These are phyloP conservation scores for Leguminivora glycinivorella DNA, from an alignment of 1,140 invertebrate genomes.

Conservation along the genomic window DNA sequence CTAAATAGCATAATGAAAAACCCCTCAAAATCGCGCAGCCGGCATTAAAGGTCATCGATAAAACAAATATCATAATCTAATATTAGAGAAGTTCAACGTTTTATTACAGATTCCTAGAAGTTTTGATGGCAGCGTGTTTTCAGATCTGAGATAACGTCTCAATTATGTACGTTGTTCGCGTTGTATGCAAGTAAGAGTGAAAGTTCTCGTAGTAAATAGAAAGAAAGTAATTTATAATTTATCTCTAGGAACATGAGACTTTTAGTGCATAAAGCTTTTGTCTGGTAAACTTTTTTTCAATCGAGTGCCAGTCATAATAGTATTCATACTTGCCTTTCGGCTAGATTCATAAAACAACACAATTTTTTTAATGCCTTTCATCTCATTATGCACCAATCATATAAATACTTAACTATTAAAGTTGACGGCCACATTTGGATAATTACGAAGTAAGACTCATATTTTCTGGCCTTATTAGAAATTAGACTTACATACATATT, in stretches of 20 bases:
- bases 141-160: background rate
- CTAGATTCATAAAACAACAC: no score
- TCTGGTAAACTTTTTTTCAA: no score
- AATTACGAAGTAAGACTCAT: conserved; percentile 14
- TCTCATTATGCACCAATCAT: no score
- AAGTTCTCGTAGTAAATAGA: background rate
- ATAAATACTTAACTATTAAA: background rate
- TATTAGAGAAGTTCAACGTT: conserved; percentile 26
- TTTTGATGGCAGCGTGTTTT: conserved; percentile 8
- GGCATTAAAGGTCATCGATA: conserved; percentile 41
- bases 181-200: background rate
- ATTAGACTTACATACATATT: background rate
- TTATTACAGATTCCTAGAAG: conserved; percentile 14
- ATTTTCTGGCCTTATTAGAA: background rate
- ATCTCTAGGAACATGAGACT: background rate
- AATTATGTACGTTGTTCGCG: background rate
- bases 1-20: conserved; percentile 52
- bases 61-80: conserved; percentile 37
- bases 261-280: no score
- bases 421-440: conserved; percentile 35
- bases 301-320: no score
- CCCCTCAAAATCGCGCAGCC: conserved; percentile 40
- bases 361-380: no score
- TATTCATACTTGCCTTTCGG: no score
- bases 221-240: background rate